Evolutionary conservation across 2,888 invertebrate genomes (phyloP).

Genomic region (Pammene aurita): DNA sequence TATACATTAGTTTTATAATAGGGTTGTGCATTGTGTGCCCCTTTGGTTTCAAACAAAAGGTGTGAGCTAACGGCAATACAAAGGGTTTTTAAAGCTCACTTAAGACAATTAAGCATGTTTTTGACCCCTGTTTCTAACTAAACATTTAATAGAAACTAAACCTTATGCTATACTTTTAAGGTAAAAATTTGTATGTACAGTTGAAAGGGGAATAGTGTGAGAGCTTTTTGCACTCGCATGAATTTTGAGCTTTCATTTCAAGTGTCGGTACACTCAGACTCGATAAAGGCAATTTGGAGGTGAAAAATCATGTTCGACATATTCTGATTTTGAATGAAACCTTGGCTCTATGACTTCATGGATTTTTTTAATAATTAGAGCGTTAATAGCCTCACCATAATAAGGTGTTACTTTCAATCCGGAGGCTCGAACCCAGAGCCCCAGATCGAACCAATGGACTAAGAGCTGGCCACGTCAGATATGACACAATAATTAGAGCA

Average conservation of each 20-base stretch:
- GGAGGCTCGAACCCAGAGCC: too few species aligned
- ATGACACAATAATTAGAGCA: too few species aligned
- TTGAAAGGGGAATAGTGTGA: constrained; percentile 17
- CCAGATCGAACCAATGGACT: too few species aligned
- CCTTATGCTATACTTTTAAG: not conserved
- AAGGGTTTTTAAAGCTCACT: constrained; percentile 61
- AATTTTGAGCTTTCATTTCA: constrained; percentile 32
- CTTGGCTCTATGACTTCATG: too few species aligned
- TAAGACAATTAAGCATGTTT: constrained; percentile 68
- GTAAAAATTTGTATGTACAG: not conserved
- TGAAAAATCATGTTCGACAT: not conserved
- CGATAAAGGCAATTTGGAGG: constrained; percentile 18
- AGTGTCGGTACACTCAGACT: constrained; percentile 17
- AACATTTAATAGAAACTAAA: not conserved
- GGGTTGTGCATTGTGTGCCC: constrained; percentile 49
- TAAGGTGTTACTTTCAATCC: too few species aligned
- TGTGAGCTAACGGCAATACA: constrained; percentile 52
- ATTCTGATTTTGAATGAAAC: too few species aligned
- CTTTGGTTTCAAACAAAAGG: constrained; percentile 58
- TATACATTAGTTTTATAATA: constrained; percentile 43
- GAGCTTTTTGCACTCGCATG: constrained; percentile 26
- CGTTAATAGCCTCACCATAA: too few species aligned
- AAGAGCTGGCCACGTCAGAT: too few species aligned
- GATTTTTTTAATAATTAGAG: too few species aligned
- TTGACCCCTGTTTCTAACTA: constrained; percentile 49